Conservation (phyloP, 2,888 invertebrate genomes). For the Acanthopleura granulata region DNA sequence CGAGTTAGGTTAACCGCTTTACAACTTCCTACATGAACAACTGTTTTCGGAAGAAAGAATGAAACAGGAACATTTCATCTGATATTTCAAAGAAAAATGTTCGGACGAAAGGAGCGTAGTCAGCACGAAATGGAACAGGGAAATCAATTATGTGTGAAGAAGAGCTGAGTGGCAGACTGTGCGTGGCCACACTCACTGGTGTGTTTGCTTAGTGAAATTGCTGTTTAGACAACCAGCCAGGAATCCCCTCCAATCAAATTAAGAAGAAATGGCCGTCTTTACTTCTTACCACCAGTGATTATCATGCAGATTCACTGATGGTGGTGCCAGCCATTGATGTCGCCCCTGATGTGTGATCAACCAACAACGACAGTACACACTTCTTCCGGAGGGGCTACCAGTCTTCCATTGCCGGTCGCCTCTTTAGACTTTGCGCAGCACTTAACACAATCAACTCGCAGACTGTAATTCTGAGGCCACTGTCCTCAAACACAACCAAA, state of each 20-base stretch:
- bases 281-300: conserved; percentile 9
- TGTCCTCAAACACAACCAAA: neutral
- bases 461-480: neutral
- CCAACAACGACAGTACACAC: neutral
- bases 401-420: neutral
- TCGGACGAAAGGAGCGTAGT: neutral
- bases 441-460: neutral
- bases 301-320: conserved; percentile 11
- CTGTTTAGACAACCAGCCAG: conserved; percentile 5
- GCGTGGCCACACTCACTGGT: neutral
- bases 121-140: neutral
- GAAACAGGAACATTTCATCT: neutral
- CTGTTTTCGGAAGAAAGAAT: neutral
- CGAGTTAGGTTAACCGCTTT: too few species aligned
- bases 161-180: neutral
- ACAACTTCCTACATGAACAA: too few species aligned
- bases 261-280: conserved; percentile 10
- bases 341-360: neutral
- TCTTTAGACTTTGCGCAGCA: neutral
- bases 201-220: conserved; percentile 14
- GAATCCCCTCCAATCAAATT: conserved; percentile 17
- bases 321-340: neutral
- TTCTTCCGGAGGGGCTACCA: neutral
- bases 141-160: conserved; percentile 8
- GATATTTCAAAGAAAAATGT: neutral